Conservation (phyloP, 2,888 invertebrate genomes). For the Lithophane socia region DNA sequence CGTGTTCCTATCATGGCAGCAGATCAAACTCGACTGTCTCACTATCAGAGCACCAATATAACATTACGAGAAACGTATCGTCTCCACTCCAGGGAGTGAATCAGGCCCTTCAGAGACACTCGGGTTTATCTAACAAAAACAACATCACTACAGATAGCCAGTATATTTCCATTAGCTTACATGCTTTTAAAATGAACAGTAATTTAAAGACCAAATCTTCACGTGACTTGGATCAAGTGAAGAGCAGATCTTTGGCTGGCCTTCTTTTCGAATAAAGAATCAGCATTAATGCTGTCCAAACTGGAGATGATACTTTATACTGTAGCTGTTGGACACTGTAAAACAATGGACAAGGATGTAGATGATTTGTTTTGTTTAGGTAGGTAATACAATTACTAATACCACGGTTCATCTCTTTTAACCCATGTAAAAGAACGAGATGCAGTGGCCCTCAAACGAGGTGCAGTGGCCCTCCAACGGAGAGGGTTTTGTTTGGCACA, state of each 20-base stretch:
- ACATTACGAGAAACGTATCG: neutral
- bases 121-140: constrained; percentile 32
- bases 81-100: constrained; percentile 24
- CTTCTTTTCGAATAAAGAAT: neutral
- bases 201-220: neutral
- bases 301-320: neutral
- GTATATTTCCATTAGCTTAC: constrained; percentile 27
- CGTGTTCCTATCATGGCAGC: constrained; percentile 7
- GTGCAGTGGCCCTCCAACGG: neutral
- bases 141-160: constrained; percentile 9
- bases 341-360: neutral
- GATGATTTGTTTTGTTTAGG: neutral
- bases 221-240: neutral
- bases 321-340: neutral
- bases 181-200: constrained; percentile 24
- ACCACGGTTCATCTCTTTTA: neutral
- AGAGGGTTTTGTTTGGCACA: neutral
- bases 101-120: constrained; percentile 33
- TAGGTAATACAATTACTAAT: neutral
- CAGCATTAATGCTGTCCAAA: neutral
- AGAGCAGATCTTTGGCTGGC: neutral
- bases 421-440: neutral
- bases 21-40: constrained; percentile 21
- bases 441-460: neutral
- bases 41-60: constrained; percentile 1